A percentile compares a stretch with the other conserved stretches of the same genome.
Conservation (phyloP, 2,888 invertebrate genomes). For the Cenopis cana region DNA sequence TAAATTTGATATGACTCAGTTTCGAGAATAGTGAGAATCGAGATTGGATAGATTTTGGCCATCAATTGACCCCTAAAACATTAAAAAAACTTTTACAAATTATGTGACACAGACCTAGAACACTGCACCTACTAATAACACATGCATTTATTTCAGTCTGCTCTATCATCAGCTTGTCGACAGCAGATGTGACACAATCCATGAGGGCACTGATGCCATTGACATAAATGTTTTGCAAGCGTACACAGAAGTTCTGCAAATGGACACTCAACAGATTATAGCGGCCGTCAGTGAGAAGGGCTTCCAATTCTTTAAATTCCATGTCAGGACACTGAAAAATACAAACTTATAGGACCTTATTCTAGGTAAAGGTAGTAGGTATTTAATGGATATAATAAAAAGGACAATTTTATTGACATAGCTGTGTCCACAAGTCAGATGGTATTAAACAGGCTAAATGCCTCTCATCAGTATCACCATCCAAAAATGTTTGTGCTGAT, state of each 20-base stretch:
- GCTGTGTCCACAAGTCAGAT: too few relatives aligned
- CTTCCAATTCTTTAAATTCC: conserved; percentile 88
- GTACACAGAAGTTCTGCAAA: conserved; percentile 85
- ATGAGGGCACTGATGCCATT: conserved; percentile 88
- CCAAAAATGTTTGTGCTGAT: too few relatives aligned
- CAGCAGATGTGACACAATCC: conserved; percentile 85
- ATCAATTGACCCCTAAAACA: background rate
- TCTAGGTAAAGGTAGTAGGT: background rate
- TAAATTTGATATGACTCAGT: background rate
- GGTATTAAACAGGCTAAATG: too few relatives aligned
- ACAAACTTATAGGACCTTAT: background rate
- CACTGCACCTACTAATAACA: conserved; percentile 87
- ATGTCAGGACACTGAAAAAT: conserved; percentile 89
- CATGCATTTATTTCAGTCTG: conserved; percentile 75
- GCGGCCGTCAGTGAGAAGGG: conserved; percentile 86
- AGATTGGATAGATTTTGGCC: background rate
- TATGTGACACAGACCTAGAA: conserved; percentile 82
- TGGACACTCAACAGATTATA: conserved; percentile 85
- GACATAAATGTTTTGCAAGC: conserved; percentile 84
- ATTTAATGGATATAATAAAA: background rate
- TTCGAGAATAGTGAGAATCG: background rate
- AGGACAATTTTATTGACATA: background rate
- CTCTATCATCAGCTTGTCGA: conserved; percentile 86
- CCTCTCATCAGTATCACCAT: too few relatives aligned
- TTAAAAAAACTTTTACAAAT: too few relatives aligned